These are phyloP conservation scores for Psylliodes chrysocephalus DNA, from an alignment of 2,888 invertebrate species.

Conservation along the genomic window DNA sequence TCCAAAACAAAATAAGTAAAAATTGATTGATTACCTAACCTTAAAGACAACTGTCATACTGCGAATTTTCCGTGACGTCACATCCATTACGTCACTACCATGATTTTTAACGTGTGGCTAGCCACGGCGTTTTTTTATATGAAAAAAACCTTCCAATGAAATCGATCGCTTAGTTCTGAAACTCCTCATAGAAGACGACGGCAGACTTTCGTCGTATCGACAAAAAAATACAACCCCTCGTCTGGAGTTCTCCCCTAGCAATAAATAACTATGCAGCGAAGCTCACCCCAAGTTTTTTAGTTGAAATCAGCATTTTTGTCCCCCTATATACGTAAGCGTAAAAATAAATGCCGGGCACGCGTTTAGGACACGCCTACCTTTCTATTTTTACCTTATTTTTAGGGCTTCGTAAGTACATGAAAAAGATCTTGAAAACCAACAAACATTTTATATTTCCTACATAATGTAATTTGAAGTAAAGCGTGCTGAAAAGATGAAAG, in stretches of 20 bases:
- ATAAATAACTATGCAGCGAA: slow-evolving; percentile 37
- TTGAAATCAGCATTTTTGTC: slow-evolving; percentile 45
- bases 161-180: slow-evolving; percentile 1
- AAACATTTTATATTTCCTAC: too few relatives aligned
- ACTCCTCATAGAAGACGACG: slow-evolving; percentile 14
- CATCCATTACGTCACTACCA: too few relatives aligned
- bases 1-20: too few relatives aligned
- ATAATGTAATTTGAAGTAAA: too few relatives aligned
- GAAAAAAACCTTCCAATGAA: slow-evolving; percentile 8
- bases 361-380: slow-evolving; percentile 32
- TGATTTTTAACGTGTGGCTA: too few relatives aligned
- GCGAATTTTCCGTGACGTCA: too few relatives aligned
- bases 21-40: too few relatives aligned
- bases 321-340: slow-evolving; percentile 37
- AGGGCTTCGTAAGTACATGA: neutral
- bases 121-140: too few relatives aligned
- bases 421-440: slow-evolving; percentile 1
- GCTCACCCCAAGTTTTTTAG: slow-evolving; percentile 41
- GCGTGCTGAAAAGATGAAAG: too few relatives aligned
- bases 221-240: slow-evolving; percentile 32
- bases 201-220: slow-evolving; percentile 19
- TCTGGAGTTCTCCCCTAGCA: slow-evolving; percentile 33
- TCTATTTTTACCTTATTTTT: slow-evolving; percentile 33
- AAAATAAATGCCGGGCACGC: slow-evolving; percentile 43
- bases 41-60: too few relatives aligned